These are phyloP conservation scores for Dolichallabes microphthalmus DNA, from an alignment of 2,113 vertebrate species.

Conservation along the genomic window DNA sequence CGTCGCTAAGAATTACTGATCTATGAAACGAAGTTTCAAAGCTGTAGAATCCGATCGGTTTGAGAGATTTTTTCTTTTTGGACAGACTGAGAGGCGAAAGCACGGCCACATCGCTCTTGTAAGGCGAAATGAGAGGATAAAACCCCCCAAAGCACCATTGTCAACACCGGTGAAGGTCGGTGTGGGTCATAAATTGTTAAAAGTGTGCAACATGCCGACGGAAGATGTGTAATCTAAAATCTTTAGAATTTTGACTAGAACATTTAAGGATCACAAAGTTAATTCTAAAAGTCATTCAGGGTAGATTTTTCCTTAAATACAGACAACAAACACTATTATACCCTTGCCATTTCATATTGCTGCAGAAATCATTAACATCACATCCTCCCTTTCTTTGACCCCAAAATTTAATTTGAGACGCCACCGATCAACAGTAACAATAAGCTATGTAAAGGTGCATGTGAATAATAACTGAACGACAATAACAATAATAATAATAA, in stretches of 20 bases:
- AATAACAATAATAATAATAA: background rate
- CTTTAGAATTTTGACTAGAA: background rate
- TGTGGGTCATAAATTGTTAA: background rate
- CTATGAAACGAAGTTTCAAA: too few relatives aligned
- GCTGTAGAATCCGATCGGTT: background rate
- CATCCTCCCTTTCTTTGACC: background rate
- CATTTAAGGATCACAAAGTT: background rate
- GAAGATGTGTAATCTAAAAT: background rate
- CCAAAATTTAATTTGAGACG: constrained; percentile 6
- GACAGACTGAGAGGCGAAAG: background rate
- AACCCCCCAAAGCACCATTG: background rate
- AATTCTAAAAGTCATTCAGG: background rate
- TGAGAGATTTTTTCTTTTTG: background rate
- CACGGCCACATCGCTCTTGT: background rate
- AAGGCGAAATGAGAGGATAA: background rate
- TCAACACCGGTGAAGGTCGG: background rate
- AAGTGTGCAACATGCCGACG: background rate
- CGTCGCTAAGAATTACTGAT: too few relatives aligned
- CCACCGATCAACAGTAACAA: constrained; percentile 29
- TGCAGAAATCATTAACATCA: background rate
- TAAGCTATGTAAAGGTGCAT: constrained; percentile 3
- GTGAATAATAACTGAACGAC: background rate
- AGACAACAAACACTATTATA: background rate
- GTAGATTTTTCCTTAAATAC: background rate
- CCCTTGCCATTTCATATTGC: background rate